Base-by-base conservation (phyloP, 2,797 vertebrate genomes). In the Parotocinclus haroldoi region DNA sequence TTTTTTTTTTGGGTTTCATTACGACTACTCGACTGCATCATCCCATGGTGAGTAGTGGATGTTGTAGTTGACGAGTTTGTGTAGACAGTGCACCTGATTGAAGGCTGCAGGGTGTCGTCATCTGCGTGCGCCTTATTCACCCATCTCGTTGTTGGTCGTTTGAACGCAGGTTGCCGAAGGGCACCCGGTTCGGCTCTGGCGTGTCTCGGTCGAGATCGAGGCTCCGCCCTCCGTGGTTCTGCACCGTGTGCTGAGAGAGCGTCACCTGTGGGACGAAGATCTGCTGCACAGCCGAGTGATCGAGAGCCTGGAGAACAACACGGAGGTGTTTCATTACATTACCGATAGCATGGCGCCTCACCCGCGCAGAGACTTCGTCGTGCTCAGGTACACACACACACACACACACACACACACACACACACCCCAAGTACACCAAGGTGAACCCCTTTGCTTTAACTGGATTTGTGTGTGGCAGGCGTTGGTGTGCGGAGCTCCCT, bases 311-410 rank as follows among this genome's bases (percentile, higher is more conserved):
- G 90, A 87, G 77, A 84, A 89, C 40, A 85, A 90, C 74, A 86
- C 88, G 0, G 92, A 94, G 62, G 78, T 94, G 55, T 93, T 89
- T 52, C 92, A 93, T 79, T 94, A 92, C 0, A 84, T 93, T 44
- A 92, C 82, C 0, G 92, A 93, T 84, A 93, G 91, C 87, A 94
- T 94, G 92, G 92, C 91, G 0, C 93, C 92, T 0, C 93, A 92
- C 62, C 93, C 93, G 0, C 87, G 84, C 72, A 76, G 92, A 8
- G 91, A 94, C 75, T 94, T 90, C 0, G 82, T 93, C 39, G 87
- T 93, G 40, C 87, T 94, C 37, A 85, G 91, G 92, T 94, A 80
- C 57, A 14, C 58, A 49, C 7, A 38, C 27, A 38, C 42, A 59
- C 42, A 46, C 46, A 17, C 46, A 38, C 10, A n/a, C 57, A 58